These are phyloP conservation scores for Microcaecilia unicolor DNA, from an alignment of 2,797 vertebrate species.

Conservation along the genomic window DNA sequence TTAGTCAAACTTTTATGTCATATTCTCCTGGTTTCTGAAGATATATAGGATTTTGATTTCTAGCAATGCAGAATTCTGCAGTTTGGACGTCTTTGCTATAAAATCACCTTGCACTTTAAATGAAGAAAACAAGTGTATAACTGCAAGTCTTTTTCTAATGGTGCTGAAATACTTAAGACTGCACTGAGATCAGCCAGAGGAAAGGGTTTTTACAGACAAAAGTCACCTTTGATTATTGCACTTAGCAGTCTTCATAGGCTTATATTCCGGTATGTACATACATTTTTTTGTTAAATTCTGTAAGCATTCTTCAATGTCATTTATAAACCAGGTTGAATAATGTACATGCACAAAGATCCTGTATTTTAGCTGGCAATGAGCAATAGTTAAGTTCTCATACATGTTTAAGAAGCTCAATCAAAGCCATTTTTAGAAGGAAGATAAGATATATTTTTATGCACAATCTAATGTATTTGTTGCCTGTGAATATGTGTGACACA, in stretches of 20 bases:
- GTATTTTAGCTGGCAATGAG: conserved; percentile 15
- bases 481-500: conserved; percentile 14
- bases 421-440: conserved; percentile 9
- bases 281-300: conserved; percentile 38
- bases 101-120: conserved; percentile 65
- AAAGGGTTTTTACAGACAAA: conserved; percentile 71
- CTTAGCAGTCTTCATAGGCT: conserved; percentile 56
- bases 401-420: conserved; percentile 22
- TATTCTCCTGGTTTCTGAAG: conserved; percentile 38
- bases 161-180: conserved; percentile 64
- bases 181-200: conserved; percentile 52
- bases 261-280: conserved; percentile 60
- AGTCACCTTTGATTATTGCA: conserved; percentile 58
- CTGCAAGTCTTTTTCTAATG: conserved; percentile 57
- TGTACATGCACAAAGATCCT: conserved; percentile 12
- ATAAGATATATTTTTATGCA: conserved; percentile 19
- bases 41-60: conserved; percentile 34
- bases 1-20: conserved; percentile 51
- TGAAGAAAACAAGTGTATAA: conserved; percentile 61
- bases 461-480: conserved; percentile 28
- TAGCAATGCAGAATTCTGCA: conserved; percentile 51
- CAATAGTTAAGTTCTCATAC: conserved; percentile 35
- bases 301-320: conserved; percentile 35
- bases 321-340: too few species aligned
- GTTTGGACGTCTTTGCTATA: conserved; percentile 44